Evolutionary conservation across 2,888 invertebrate genomes (phyloP).

Genomic region (Panopea generosa): DNA sequence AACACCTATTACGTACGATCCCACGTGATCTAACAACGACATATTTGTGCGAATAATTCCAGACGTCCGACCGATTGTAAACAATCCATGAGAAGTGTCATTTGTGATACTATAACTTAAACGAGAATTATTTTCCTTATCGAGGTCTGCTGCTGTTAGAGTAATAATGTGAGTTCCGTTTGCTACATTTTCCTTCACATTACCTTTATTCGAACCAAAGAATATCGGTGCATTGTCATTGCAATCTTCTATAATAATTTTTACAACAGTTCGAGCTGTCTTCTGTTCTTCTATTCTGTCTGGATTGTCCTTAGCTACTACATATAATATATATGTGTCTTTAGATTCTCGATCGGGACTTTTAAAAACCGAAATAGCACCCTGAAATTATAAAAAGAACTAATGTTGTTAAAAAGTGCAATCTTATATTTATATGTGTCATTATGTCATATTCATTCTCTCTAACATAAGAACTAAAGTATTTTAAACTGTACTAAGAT

Average conservation of each 20-base stretch:
- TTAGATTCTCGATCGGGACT: constrained; percentile 37
- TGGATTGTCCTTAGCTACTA: constrained; percentile 48
- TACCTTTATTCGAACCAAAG: neutral
- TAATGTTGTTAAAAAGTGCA: neutral
- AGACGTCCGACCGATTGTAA: too few species aligned
- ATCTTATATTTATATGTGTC: too few species aligned
- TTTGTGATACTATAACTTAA: too few species aligned
- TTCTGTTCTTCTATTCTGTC: constrained; percentile 11
- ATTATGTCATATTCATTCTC: too few species aligned
- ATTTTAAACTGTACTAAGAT: too few species aligned
- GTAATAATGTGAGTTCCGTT: too few species aligned
- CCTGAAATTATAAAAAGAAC: constrained; percentile 36
- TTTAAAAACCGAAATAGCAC: constrained; percentile 20
- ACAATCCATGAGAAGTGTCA: neutral
- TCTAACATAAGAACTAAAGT: too few species aligned
- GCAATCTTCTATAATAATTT: constrained; percentile 31
- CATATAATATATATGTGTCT: constrained; percentile 16
- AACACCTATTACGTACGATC: constrained; percentile 20
- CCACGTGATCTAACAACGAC: constrained; percentile 27
- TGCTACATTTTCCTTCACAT: too few species aligned
- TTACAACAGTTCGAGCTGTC: constrained; percentile 7
- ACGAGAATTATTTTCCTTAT: too few species aligned
- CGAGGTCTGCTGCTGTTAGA: too few species aligned
- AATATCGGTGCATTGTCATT: constrained; percentile 56
- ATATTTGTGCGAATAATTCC: constrained; percentile 26